Evolutionary conservation across 2,888 invertebrate genomes (phyloP), one percentile per base, ranked within the genome.

Genomic region (Liopterus haemorrhoidalis): DNA sequence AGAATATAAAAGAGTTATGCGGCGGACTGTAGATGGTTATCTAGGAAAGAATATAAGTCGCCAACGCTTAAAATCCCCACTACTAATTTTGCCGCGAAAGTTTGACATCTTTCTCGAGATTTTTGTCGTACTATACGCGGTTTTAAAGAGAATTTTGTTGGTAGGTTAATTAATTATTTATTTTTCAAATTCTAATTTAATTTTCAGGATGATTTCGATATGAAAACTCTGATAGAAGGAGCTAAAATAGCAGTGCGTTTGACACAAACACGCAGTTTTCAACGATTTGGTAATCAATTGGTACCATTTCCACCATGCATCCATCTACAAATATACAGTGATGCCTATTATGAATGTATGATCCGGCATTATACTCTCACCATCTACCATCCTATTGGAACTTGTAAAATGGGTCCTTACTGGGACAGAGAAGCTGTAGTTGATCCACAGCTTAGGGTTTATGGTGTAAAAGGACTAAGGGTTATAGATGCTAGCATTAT

Each of bases 391-490:
- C 89, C 89, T 0, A 82, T 85, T 0, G 90, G 90, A 1, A 91
- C 90, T 0, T 85, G 84, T 31, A 90, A 89, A 62, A 91, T 91
- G 91, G 91, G 90, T 0, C 89, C 90, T 0, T 81, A 81, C 55
- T 87, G 85, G 84, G 90, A 90, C 59, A 75, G 77, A 9, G 81
- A 81, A 4, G 89, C 89, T 0, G 90, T 90, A 0, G 89, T 90
- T 0, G 88, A 90, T 63, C 79, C 83, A 2, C 79, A 86, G 57
- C 65, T 89, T 5, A 70, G 81, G 41, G 88, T 90, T 0, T 86
- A 89, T 56, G 90, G 89, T 1, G 71, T 89, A 0, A 78, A 80
- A 51, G 85, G 87, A 0, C 65, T 90, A 3, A 70, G 90, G 9
- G 89, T 90, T 0, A 81, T 87, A 48, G 89, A 90, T 59, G 89